Conservation (phyloP, 2,113 vertebrate species). For the Mandrillus leucophaeus region DNA sequence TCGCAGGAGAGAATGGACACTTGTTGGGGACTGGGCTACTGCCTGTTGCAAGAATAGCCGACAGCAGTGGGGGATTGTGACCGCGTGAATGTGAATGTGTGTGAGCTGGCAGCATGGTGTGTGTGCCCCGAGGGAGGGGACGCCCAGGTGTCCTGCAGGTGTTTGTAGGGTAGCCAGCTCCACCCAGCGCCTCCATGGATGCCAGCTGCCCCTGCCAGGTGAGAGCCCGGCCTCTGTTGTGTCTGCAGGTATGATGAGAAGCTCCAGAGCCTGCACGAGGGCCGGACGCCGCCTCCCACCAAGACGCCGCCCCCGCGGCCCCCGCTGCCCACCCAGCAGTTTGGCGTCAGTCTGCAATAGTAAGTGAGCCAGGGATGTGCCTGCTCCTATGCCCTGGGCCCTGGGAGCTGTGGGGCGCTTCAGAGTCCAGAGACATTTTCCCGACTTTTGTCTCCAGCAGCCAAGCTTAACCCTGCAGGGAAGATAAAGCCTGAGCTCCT, state of each 20-base stretch:
- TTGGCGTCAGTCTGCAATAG: conserved; percentile 93
- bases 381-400: fast-evolving
- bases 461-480: neutral
- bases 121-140: neutral
- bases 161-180: fast-evolving
- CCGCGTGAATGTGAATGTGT: no score
- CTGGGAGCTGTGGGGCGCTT: neutral
- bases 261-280: conserved; percentile 82
- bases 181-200: fast-evolving
- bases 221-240: neutral
- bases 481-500: fast-evolving
- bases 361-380: conserved; percentile 77
- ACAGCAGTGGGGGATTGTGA: fast-evolving
- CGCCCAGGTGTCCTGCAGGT: fast-evolving
- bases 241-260: conserved; percentile 87
- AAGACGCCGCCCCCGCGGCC: conserved; percentile 88
- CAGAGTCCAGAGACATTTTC: neutral
- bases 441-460: neutral
- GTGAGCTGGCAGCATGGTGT: fast-evolving
- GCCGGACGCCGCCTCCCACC: conserved; percentile 61
- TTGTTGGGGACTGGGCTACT: neutral
- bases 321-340: conserved; percentile 92
- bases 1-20: neutral
- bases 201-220: neutral
- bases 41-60: neutral